Evolutionary conservation across 2,888 invertebrate genomes (phyloP).

Genomic region (Synergus laeviventris): DNA sequence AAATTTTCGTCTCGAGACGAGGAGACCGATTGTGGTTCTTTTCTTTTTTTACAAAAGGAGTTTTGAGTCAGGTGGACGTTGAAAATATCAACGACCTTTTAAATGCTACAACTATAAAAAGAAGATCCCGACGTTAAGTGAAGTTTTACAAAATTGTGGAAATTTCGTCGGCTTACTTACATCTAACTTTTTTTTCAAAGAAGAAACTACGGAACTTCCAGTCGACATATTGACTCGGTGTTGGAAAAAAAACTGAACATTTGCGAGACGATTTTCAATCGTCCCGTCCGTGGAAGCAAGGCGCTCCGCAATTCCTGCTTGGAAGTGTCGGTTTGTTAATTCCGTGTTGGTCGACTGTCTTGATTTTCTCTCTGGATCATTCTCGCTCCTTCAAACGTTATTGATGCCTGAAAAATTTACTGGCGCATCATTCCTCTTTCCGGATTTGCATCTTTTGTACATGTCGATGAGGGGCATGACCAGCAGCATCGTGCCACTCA

Average conservation of each 20-base stretch:
- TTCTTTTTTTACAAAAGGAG: slow-evolving; percentile 15
- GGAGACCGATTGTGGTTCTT: not conserved
- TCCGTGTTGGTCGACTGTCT: slow-evolving; percentile 41
- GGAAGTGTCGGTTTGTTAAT: slow-evolving; percentile 49
- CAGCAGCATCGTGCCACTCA: slow-evolving; percentile 84
- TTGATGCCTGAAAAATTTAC: slow-evolving; percentile 66
- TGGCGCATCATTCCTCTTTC: slow-evolving; percentile 55
- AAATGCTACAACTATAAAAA: slow-evolving; percentile 28
- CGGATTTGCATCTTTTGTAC: slow-evolving; percentile 61
- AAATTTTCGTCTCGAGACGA: slow-evolving; percentile 21
- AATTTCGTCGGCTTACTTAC: slow-evolving; percentile 12
- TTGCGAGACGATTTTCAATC: slow-evolving; percentile 24
- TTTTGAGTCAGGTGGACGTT: slow-evolving; percentile 22
- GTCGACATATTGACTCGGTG: slow-evolving; percentile 15
- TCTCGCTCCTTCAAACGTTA: slow-evolving; percentile 62
- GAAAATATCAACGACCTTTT: slow-evolving; percentile 8
- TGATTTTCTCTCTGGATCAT: slow-evolving; percentile 3
- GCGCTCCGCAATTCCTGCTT: slow-evolving; percentile 40
- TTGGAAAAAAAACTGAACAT: not conserved
- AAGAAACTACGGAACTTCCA: slow-evolving; percentile 3
- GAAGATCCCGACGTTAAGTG: slow-evolving; percentile 24
- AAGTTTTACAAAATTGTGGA: slow-evolving; percentile 28
- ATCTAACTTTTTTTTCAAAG: slow-evolving; percentile 20
- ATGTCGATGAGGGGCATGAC: slow-evolving; percentile 73
- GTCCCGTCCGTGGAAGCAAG: not conserved